Percentiles rank a stretch among this genome's conserved stretches.
Evolutionary conservation across 2,888 invertebrate genomes (phyloP).

Genomic region (Cetonia aurata): DNA sequence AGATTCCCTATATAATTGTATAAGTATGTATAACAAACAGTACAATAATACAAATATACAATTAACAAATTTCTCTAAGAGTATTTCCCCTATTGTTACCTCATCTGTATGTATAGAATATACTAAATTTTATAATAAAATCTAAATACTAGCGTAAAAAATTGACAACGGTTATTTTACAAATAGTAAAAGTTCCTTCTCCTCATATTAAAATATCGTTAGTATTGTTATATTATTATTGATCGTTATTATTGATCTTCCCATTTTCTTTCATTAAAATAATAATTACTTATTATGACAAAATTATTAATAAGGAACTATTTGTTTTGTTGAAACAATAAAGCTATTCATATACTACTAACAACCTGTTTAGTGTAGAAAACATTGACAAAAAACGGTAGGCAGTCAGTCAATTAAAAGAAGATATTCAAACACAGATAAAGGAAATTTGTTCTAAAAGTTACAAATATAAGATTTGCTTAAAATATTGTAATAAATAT

Average conservation of each 20-base stretch:
- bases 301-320: too few relatives aligned
- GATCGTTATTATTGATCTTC: slow-evolving; percentile 1
- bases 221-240: slow-evolving; percentile 18
- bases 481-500: too few relatives aligned
- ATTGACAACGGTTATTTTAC: slow-evolving; percentile 35
- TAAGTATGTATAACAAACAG: slow-evolving; percentile 41
- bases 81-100: slow-evolving; percentile 34
- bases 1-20: slow-evolving; percentile 34
- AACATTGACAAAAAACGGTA: too few relatives aligned
- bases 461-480: too few relatives aligned
- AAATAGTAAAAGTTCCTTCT: slow-evolving; percentile 18
- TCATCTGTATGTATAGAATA: slow-evolving; percentile 21
- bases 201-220: slow-evolving; percentile 24
- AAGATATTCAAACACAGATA: too few relatives aligned
- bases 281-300: background rate
- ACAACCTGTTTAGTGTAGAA: too few relatives aligned
- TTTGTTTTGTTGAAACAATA: too few relatives aligned
- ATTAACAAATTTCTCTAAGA: slow-evolving; percentile 35
- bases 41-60: slow-evolving; percentile 46
- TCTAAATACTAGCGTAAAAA: slow-evolving; percentile 32
- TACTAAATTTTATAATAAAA: slow-evolving; percentile 22
- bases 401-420: too few relatives aligned
- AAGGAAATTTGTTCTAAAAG: too few relatives aligned
- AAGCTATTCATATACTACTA: too few relatives aligned
- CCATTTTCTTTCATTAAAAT: background rate